Conservation (phyloP, 2,888 invertebrate genomes). For the Hirtodrosophila cameraria region DNA sequence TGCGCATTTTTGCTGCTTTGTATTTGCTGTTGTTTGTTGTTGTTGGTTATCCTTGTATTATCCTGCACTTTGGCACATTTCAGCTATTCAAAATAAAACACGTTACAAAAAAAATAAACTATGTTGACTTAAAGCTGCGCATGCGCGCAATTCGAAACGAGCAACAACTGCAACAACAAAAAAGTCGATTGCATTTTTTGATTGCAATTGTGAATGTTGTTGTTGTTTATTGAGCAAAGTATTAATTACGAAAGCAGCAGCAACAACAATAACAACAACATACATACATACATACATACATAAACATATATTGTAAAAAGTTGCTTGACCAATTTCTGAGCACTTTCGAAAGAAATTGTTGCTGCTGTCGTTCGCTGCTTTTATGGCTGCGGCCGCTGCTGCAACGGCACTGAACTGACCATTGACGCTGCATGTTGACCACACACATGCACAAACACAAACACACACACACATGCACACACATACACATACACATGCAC, state of each 20-base stretch:
- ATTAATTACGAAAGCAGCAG: constrained; percentile 49
- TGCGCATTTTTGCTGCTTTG: no score
- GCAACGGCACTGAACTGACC: constrained; percentile 21
- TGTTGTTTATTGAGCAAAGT: constrained; percentile 50
- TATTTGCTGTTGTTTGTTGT: constrained; percentile 33
- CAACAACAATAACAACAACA: constrained; percentile 15
- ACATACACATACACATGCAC: constrained; percentile 11
- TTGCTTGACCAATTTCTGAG: constrained; percentile 58
- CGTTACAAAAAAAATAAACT: constrained; percentile 4
- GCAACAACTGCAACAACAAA: constrained; percentile 4
- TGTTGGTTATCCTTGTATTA: constrained; percentile 16
- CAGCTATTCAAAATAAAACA: constrained; percentile 20
- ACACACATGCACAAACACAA: constrained; percentile 24
- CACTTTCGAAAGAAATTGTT: constrained; percentile 72
- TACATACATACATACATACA: no score
- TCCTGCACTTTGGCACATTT: constrained; percentile 37
- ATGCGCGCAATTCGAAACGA: constrained; percentile 41
- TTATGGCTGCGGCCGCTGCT: constrained; percentile 27
- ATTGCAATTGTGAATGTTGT: constrained; percentile 21
- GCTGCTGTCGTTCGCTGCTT: constrained; percentile 37
- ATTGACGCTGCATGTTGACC: constrained; percentile 61
- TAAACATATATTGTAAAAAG: no score
- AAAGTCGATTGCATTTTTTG: constrained; percentile 29
- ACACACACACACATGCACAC: constrained; percentile 8
- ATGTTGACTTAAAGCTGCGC: constrained; percentile 27